Evolutionary conservation across 2,888 invertebrate genomes (phyloP).

Genomic region (Ferrisia virgata): DNA sequence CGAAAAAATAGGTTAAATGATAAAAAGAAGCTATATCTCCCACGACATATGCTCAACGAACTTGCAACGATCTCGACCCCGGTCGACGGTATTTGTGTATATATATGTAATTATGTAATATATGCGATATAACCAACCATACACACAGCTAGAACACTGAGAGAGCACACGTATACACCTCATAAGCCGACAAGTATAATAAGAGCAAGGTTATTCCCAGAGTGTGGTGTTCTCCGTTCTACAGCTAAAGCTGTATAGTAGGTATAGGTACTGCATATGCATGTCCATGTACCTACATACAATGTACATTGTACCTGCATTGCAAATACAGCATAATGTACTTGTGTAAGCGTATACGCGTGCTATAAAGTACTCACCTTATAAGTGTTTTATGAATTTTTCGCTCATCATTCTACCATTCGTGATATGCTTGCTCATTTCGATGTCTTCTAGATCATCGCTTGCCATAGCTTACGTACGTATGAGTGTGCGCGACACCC

Average conservation of each 20-base stretch:
- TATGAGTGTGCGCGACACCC: too few relatives aligned
- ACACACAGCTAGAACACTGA: conserved; percentile 1
- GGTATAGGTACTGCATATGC: neutral
- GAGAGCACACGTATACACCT: conserved; percentile 23
- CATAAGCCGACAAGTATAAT: neutral
- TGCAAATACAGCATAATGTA: too few relatives aligned
- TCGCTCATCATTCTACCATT: too few relatives aligned
- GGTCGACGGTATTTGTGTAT: conserved; percentile 35
- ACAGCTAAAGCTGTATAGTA: too few relatives aligned
- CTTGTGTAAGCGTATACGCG: too few relatives aligned
- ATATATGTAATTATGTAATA: conserved; percentile 36
- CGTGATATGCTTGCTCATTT: too few relatives aligned
- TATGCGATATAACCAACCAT: conserved; percentile 11
- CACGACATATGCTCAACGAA: conserved; percentile 42
- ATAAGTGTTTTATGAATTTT: too few relatives aligned
- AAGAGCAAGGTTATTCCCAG: conserved; percentile 44
- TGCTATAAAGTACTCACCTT: too few relatives aligned
- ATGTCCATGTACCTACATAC: neutral
- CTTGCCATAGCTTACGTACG: too few relatives aligned
- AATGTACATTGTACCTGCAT: too few relatives aligned
- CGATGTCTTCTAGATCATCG: too few relatives aligned
- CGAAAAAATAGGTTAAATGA: conserved; percentile 38
- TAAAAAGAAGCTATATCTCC: conserved; percentile 43
- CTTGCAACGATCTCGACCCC: conserved; percentile 42
- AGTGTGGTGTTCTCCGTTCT: neutral